Evolutionary conservation across 2,888 invertebrate genomes (phyloP).

Genomic region (Ichneumoninae sp.): DNA sequence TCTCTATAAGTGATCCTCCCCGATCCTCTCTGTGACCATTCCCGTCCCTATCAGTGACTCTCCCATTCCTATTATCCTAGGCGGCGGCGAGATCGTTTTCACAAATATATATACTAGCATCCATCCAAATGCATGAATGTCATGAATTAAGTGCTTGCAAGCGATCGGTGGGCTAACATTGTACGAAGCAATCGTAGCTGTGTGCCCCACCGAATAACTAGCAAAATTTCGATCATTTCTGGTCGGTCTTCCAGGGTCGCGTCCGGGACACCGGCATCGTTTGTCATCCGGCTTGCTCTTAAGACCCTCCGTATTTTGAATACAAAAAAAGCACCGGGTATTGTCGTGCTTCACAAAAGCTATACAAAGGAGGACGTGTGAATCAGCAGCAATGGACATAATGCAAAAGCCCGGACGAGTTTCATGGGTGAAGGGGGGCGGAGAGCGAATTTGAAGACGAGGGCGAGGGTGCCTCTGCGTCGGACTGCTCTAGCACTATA

Average conservation of each 20-base stretch:
- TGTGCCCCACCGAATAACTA: slow-evolving; percentile 50
- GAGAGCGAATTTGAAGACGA: slow-evolving; percentile 52
- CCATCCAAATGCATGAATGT: not conserved
- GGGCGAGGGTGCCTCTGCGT: slow-evolving; percentile 28
- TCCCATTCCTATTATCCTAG: too few species aligned
- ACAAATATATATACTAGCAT: too few species aligned
- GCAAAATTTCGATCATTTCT: slow-evolving; percentile 58
- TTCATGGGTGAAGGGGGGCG: slow-evolving; percentile 61
- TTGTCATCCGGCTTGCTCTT: slow-evolving; percentile 68
- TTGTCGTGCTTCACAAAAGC: slow-evolving; percentile 81
- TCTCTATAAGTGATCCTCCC: too few species aligned
- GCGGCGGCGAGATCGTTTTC: too few species aligned
- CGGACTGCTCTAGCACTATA: slow-evolving; percentile 41
- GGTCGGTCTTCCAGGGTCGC: slow-evolving; percentile 50
- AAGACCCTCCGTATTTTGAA: slow-evolving; percentile 71
- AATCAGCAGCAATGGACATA: slow-evolving; percentile 84
- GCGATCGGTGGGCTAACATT: slow-evolving; percentile 52
- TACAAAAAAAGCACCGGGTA: slow-evolving; percentile 75
- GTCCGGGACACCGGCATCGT: slow-evolving; percentile 64
- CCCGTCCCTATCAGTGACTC: too few species aligned
- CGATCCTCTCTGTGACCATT: too few species aligned
- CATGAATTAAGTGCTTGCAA: slow-evolving; percentile 33
- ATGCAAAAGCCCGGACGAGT: slow-evolving; percentile 80
- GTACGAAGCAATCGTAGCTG: slow-evolving; percentile 58
- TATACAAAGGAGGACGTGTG: slow-evolving; percentile 82